These are phyloP conservation scores for Tragelaphus imberbis DNA, from an alignment of 2,113 vertebrate genomes.

Conservation along the genomic window DNA sequence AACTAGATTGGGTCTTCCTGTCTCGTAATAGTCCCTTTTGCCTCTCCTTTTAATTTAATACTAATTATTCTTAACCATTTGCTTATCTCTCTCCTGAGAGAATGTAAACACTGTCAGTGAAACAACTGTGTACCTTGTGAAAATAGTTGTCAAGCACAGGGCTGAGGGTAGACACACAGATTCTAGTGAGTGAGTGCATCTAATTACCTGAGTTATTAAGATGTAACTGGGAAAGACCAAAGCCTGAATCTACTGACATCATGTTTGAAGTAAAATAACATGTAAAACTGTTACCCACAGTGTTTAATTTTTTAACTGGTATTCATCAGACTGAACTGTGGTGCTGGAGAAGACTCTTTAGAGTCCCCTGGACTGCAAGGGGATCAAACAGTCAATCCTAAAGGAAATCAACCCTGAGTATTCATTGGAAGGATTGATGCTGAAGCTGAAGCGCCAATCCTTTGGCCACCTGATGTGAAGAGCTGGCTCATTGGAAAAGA, in stretches of 20 bases:
- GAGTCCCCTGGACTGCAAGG: background rate
- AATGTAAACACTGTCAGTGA: background rate
- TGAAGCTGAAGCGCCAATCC: background rate
- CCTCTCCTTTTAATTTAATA: background rate
- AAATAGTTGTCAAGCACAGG: background rate
- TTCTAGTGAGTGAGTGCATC: background rate
- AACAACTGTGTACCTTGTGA: background rate
- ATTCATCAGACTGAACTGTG: background rate
- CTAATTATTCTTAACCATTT: conserved; percentile 31
- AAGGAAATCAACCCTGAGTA: background rate
- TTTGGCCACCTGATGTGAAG: background rate
- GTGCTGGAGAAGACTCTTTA: background rate
- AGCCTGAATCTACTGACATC: background rate
- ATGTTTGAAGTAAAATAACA: conserved; percentile 24
- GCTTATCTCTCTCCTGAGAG: background rate
- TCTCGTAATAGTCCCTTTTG: background rate
- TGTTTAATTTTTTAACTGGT: conserved; percentile 11
- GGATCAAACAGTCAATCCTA: background rate
- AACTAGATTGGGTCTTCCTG: background rate
- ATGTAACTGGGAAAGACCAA: background rate
- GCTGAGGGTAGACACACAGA: background rate
- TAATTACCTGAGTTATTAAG: background rate
- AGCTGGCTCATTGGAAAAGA: background rate
- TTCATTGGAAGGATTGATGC: background rate
- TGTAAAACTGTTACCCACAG: background rate